Percentiles rank a stretch among this genome's conserved stretches.
Conservation (phyloP, 2,888 invertebrate species). For the Aleiodes alternator region DNA sequence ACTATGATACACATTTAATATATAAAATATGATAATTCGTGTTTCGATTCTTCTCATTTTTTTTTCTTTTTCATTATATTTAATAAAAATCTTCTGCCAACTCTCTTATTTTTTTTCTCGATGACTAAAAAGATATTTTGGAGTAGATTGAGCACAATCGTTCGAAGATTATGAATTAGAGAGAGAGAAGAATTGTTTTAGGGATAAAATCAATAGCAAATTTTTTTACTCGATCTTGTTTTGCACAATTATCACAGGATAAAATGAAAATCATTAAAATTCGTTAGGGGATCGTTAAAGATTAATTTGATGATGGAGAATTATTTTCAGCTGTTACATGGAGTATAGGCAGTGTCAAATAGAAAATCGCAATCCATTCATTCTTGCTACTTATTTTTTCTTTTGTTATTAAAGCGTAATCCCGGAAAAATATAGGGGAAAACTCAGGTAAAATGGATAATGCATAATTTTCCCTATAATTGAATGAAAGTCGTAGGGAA, state of each 20-base stretch:
- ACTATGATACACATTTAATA: conserved; percentile 73
- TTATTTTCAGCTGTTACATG: conserved; percentile 48
- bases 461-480: background rate
- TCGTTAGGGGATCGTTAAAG: conserved; percentile 50
- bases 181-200: conserved; percentile 15
- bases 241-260: conserved; percentile 43
- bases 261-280: conserved; percentile 36
- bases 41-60: conserved; percentile 34
- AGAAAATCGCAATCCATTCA: conserved; percentile 51
- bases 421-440: conserved; percentile 17
- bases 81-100: conserved; percentile 23
- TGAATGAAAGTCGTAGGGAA: too few relatives aligned
- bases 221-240: conserved; percentile 30
- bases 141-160: conserved; percentile 58
- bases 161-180: conserved; percentile 42
- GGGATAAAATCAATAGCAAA: conserved; percentile 17
- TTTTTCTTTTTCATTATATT: background rate
- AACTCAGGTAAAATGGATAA: background rate
- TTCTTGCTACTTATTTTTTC: conserved; percentile 44
- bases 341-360: conserved; percentile 67
- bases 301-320: conserved; percentile 53
- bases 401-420: conserved; percentile 48
- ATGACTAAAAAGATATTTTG: conserved; percentile 55
- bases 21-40: conserved; percentile 55
- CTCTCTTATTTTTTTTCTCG: conserved; percentile 38